These are phyloP conservation scores for Melieria crassipennis DNA, from an alignment of 2,888 invertebrate genomes.

Conservation along the genomic window DNA sequence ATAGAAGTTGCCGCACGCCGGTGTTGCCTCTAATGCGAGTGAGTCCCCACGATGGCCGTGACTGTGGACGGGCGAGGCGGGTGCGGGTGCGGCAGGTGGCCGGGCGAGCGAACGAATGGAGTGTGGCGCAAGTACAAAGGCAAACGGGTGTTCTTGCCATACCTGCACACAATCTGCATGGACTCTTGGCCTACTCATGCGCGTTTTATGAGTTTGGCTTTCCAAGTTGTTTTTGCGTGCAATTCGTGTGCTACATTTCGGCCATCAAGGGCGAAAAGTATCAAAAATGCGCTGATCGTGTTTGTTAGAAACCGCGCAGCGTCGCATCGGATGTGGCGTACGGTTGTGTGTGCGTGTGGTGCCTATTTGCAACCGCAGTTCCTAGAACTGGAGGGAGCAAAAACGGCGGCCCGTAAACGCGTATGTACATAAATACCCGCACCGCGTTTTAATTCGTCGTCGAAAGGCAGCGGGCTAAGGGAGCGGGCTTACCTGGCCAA, in stretches of 20 bases:
- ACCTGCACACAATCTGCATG: not conserved
- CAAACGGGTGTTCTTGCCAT: not conserved
- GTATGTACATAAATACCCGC: not conserved
- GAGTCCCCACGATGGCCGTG: too few species aligned
- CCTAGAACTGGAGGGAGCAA: not conserved
- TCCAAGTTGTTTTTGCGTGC: not conserved
- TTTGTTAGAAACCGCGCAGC: not conserved
- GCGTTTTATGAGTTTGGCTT: not conserved
- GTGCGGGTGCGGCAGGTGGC: not conserved
- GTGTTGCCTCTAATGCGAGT: too few species aligned
- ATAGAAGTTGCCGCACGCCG: not conserved
- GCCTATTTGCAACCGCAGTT: conserved; percentile 4
- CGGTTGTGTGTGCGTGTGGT: not conserved
- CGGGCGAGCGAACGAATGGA: not conserved
- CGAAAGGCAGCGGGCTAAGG: not conserved
- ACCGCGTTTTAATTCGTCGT: conserved; percentile 1
- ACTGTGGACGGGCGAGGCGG: too few species aligned
- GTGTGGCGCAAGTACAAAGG: not conserved
- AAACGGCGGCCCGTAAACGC: not conserved
- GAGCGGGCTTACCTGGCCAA: not conserved
- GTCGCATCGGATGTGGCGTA: not conserved
- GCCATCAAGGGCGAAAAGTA: not conserved
- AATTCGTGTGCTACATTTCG: not conserved
- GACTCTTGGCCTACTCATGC: not conserved
- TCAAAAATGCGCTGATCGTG: not conserved